These are phyloP conservation scores for Neoitamus cyanurus DNA, from an alignment of 2,888 invertebrate species.

Conservation along the genomic window DNA sequence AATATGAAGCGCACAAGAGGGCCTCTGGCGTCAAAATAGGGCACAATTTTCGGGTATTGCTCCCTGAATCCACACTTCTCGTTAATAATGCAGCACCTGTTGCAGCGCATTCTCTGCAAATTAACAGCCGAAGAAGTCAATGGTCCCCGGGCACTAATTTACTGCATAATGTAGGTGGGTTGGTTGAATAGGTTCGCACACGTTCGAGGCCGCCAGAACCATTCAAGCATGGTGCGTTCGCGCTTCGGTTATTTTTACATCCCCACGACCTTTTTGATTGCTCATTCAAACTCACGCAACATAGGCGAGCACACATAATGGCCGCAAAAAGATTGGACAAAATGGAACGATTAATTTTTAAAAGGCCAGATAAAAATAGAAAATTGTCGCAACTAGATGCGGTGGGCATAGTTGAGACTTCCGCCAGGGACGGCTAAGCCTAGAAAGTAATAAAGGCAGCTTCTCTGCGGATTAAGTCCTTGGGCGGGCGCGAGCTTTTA, in stretches of 20 bases:
- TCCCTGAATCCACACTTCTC: not conserved
- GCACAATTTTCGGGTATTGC: not conserved
- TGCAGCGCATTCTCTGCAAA: conserved; percentile 2
- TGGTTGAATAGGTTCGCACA: not conserved
- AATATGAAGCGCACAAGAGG: not conserved
- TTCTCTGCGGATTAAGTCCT: conserved; percentile 9
- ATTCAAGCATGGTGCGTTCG: conserved; percentile 18
- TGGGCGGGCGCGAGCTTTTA: not conserved
- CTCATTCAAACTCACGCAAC: conserved; percentile 21
- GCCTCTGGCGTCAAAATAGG: not conserved
- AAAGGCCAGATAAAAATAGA: conserved; percentile 41
- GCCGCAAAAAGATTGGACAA: not conserved
- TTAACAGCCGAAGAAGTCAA: conserved; percentile 31
- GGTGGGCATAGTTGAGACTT: not conserved
- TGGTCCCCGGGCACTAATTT: conserved; percentile 30
- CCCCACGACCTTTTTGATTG: conserved; percentile 38
- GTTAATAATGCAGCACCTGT: conserved; percentile 9
- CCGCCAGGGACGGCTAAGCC: not conserved
- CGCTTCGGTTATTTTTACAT: conserved; percentile 38
- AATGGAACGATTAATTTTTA: conserved; percentile 21
- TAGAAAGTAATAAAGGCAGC: not conserved
- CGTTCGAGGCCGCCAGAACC: conserved; percentile 17
- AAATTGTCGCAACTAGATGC: not conserved
- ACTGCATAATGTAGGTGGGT: conserved; percentile 31
- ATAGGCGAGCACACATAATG: not conserved